Base-by-base conservation (phyloP, 2,888 invertebrate species). In the Ectropis crepuscularia region DNA sequence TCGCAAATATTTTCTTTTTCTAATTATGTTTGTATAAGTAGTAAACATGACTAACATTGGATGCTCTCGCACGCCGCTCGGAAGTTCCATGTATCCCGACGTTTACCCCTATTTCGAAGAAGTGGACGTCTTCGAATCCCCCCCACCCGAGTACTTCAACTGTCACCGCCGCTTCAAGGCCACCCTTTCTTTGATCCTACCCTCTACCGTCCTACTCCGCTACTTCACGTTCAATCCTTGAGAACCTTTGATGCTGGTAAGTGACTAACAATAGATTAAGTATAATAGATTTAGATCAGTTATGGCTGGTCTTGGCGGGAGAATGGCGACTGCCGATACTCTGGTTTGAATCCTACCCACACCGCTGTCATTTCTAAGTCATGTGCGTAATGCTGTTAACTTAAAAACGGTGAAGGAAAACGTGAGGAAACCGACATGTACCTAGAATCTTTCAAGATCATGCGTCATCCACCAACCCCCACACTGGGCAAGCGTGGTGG, bases 71-170 rank as follows among this genome's bases (percentile, higher is more conserved):
- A 90, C 76, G 91, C 91, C 85, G 89, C 89, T 71, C 42, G 70
- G 66, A 65, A 91, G 91, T 67, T 77, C 83, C 9, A 81, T 89
- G 74, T 88, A 85, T 61, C 82, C 85, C 9, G 90, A 90, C 54
- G 77, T 88, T 0, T 89, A 87, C 72, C 88, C 90, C 2, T 90
- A 78, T 77, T 86, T 88, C 60, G 89, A 91, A 68, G 89, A 89
- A 8, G 64, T 84, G 38, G 90, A 89, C 12, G 85, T 85, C 0
- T 88, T 82, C 69, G 81, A 86, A 45, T 82, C 85, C 7, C 88
- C 90, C 2, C 90, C 90, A n/a, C 84, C 86, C 7, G 78, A 77
- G 50, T 86, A 76, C 59, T 85, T 81, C 67, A 87, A 85, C 65
- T 75, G 82, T 43, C 49, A 46, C 41, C 16, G 46, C 46, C 54